Evolutionary conservation across 2,888 invertebrate genomes (phyloP), one percentile per base, ranked within the genome.

Genomic region (Stramonita haemastoma): DNA sequence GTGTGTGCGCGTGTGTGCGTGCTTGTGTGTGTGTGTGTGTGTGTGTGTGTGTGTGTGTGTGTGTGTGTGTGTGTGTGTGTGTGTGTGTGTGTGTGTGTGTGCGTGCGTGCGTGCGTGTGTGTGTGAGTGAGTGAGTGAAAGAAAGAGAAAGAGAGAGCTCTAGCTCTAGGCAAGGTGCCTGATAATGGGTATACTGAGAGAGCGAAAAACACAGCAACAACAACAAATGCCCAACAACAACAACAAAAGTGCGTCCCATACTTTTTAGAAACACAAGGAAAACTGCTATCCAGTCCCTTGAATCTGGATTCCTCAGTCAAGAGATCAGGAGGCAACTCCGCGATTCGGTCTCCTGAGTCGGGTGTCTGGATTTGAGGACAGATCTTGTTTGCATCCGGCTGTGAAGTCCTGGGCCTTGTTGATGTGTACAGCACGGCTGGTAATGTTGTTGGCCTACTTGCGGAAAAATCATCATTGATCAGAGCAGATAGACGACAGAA

Each of bases 221-320:
- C n/a, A n/a, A n/a, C n/a, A n/a, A n/a, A n/a, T n/a, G n/a, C n/a
- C n/a, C n/a, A n/a, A n/a, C n/a, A n/a, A n/a, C n/a, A n/a, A n/a
- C n/a, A n/a, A n/a, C n/a, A n/a, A n/a, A n/a, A 46, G 46, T 46
- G 2, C 46, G 46, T 46, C 8, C 46, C 94, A 92, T 92, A 95
- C 95, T 93, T 94, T 92, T 93, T 93, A 2, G 93, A 91, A 26
- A 95, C 88, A 90, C 95, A 95, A 0, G 95, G 95, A 88, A 95
- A 95, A 56, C 94, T 94, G 66, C 94, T 94, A 0, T 94, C 92
- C 91, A 95, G 91, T 56, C 95, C 95, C 87, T 93, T 93, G 89
- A 95, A 95, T 15, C 87, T 29, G 15, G 73, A 66, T 29, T 13
- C 26, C n/a, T 22, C 15, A 0, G 46, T 15, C 17, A 17, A 4